Evolutionary conservation across 92 coral and sea anemone genomes (phyloP), one percentile per base, ranked within the genome.

Genomic region (Phenganax stokvisi): DNA sequence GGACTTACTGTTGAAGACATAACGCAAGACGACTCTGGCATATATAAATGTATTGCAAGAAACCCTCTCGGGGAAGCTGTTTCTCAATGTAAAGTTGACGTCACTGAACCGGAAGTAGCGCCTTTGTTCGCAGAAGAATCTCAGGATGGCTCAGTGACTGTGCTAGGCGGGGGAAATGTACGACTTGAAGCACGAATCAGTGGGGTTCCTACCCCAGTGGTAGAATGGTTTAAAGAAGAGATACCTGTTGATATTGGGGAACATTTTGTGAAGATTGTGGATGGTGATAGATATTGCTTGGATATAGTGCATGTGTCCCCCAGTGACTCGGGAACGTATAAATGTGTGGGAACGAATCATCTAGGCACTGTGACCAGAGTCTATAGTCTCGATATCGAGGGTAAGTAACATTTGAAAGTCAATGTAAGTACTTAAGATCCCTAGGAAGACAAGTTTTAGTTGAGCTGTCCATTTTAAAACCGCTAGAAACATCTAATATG

Each of bases 321-420:
- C n/a, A 55, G 52, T 4, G 89, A 86, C 76, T 84, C 84, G 54
- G 89, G 86, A 56, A 71, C 81, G 7, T 86, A 86, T 74, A 86
- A 81, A 82, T 86, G 89, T 58, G 79, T 82, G 61, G 85, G 83
- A 10, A 58, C 73, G n/a, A 89, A 86, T 86, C 82, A 89, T 29
- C 92, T 91, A 13, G 98, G 98, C 3, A 89, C 88, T 47, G 84
- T 85, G 10, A 89, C 91, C 17, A 85, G 98, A 64, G 87, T 89
- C n/a, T 91, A 89, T 77, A 87, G 92, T 62, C 91, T 93, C 15
- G 90, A 87, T 57, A 87, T 93, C 28, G 93, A 93, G 55, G 89
- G 98, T 88, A 12, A 57, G 6, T 20, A 28, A 20, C 6, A 75
- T 29, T 56, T 57, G 51, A 52, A 54, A 30, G 44, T n/a, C 56